A percentile compares a stretch with the other conserved stretches of the same genome.
Evolutionary conservation across 2,888 invertebrate genomes (phyloP).

Genomic region (Dorcus hopei): DNA sequence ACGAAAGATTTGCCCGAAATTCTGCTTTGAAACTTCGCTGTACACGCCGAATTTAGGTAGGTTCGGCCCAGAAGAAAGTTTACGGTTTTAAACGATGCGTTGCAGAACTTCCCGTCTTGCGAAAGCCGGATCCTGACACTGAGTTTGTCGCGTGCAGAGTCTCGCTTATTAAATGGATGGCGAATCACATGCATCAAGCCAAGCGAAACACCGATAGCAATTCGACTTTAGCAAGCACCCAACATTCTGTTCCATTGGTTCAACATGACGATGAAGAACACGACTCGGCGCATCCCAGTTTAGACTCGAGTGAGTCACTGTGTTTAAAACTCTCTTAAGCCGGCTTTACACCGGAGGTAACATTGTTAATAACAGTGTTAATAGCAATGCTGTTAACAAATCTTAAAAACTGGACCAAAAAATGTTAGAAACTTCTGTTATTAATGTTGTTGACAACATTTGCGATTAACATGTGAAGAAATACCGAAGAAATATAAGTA

Average conservation of each 20-base stretch:
- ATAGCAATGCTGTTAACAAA: no score
- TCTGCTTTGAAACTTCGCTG: constrained; percentile 73
- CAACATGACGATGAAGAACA: constrained; percentile 53
- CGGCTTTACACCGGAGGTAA: no score
- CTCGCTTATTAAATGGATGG: constrained; percentile 85
- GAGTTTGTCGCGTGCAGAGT: constrained; percentile 74
- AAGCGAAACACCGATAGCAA: constrained; percentile 56
- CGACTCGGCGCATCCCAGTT: constrained; percentile 58
- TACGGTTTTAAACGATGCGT: neutral
- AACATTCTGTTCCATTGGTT: constrained; percentile 44
- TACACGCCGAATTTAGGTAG: constrained; percentile 78
- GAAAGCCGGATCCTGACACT: constrained; percentile 69
- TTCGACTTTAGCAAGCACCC: constrained; percentile 42
- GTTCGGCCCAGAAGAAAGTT: constrained; percentile 21
- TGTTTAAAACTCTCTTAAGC: no score
- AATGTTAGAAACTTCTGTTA: no score
- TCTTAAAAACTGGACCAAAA: no score
- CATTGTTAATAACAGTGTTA: no score
- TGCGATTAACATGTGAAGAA: no score
- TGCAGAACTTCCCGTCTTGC: constrained; percentile 68
- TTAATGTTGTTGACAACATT: no score
- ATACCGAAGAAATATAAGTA: no score
- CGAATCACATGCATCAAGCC: constrained; percentile 76
- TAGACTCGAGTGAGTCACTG: constrained; percentile 56
- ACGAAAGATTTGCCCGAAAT: constrained; percentile 85